phyloP scores from a whole-genome alignment of 2,113 vertebrate genomes.

The Nycticorax nycticorax region DNA sequence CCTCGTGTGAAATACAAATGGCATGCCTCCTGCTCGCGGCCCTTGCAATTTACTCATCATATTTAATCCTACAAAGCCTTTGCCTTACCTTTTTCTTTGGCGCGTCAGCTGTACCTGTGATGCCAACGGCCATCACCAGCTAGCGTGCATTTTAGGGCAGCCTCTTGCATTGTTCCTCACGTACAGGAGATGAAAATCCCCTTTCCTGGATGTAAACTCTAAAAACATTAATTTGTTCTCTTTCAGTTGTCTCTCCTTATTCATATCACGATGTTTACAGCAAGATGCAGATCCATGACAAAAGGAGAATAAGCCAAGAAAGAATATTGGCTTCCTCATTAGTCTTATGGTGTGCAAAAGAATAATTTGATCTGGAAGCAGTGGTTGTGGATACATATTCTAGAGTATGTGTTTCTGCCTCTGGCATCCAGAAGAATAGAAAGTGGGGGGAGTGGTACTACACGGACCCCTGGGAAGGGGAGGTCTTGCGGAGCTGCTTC shows the following conservation, averaged over 20 bases:
- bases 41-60: background rate
- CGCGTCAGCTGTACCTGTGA: background rate
- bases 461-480: background rate
- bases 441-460: background rate
- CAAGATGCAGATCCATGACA: background rate
- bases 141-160: background rate
- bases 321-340: background rate
- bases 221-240: background rate
- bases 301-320: background rate
- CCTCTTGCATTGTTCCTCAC: background rate
- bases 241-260: background rate
- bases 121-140: background rate
- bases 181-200: background rate
- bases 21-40: background rate
- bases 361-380: background rate
- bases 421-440: background rate
- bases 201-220: background rate
- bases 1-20: background rate
- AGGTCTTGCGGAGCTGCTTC: background rate
- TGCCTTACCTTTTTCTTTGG: background rate
- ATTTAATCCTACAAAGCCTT: background rate
- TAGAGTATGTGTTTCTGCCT: background rate
- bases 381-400: fast-evolving
- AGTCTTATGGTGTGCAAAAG: fast-evolving
- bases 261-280: background rate